Evolutionary conservation across 2,888 invertebrate genomes (phyloP), one percentile per base, ranked within the genome.

Genomic region (Agonum fuliginosum): DNA sequence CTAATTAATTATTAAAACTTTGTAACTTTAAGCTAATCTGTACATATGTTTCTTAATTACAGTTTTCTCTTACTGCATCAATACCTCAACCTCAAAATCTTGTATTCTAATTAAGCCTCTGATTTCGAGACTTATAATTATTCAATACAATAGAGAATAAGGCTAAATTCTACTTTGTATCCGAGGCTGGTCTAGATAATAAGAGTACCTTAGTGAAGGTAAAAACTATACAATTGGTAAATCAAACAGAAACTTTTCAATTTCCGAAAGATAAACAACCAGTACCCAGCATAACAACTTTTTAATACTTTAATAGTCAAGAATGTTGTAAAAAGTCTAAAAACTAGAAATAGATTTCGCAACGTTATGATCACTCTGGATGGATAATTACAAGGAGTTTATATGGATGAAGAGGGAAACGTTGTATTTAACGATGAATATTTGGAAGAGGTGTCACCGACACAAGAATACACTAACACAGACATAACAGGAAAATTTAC

Each of bases 331-430:
- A 51, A 71, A 51, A 74, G 78, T 37, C 46, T 78, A 51, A 74
- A 74, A 73, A 48, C 30, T 10, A 65, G 78, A 37, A 80, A 80
- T 37, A 81, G 81, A 74, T 81, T 80, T 71, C 72, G 81, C 37
- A 81, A 81, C 19, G 80, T n/a, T n/a, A n/a, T 75, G 12, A 79
- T 81, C 1, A 79, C 80, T 17, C 70, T 81, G 62, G 48, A 54
- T 10, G 75, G 74, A 14, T 79, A 71, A 22, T 79, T 80, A 6
- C 43, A 75, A 73, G 51, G 20, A 0, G 20, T 51, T 51, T 79
- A 80, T 30, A 48, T 80, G 65, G 81, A 79, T 62, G 80, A 79
- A 37, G 80, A 81, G 51, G 80, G 80, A 70, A 80, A 81, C 34
- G 79, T 80, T 30, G 75, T 75, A 22, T 80, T 80, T 76, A 65